A percentile compares a stretch with the other conserved stretches of the same genome.
phyloP scores from a whole-genome alignment of 2,888 invertebrate species.

The Lasioglossum zephyrum region DNA sequence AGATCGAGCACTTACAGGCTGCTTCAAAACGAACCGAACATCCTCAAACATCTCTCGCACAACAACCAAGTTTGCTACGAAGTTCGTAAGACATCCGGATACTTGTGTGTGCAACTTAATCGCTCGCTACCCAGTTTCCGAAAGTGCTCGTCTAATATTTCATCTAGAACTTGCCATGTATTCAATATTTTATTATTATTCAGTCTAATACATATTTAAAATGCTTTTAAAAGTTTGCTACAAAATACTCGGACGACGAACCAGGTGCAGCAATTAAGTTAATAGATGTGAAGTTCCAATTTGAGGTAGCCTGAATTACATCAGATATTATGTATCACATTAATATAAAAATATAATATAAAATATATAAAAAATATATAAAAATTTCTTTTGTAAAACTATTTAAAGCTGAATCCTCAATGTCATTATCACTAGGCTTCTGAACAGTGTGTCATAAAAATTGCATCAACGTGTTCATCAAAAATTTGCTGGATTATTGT shows the following conservation, averaged over 20 bases:
- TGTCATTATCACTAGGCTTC: background rate
- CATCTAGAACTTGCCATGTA: background rate
- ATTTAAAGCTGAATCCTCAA: background rate
- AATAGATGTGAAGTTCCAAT: background rate
- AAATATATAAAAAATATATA: background rate
- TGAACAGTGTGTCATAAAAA: background rate
- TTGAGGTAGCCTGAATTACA: background rate
- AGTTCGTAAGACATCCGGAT: background rate
- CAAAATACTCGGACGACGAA: background rate
- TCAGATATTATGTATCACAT: background rate
- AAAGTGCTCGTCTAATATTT: background rate
- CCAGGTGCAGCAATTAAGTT: background rate
- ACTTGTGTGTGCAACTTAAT: background rate
- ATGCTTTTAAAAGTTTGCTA: background rate
- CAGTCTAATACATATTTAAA: background rate
- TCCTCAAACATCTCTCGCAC: background rate
- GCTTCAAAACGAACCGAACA: constrained; percentile 13
- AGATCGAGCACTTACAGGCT: constrained; percentile 16
- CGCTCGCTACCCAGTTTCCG: background rate
- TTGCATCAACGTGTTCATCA: background rate
- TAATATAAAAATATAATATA: background rate
- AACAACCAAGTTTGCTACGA: background rate
- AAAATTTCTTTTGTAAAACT: background rate
- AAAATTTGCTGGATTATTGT: background rate
- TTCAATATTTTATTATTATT: background rate